These are phyloP conservation scores for Neofelis nebulosa DNA, from an alignment of 2,113 vertebrate genomes.

Conservation along the genomic window DNA sequence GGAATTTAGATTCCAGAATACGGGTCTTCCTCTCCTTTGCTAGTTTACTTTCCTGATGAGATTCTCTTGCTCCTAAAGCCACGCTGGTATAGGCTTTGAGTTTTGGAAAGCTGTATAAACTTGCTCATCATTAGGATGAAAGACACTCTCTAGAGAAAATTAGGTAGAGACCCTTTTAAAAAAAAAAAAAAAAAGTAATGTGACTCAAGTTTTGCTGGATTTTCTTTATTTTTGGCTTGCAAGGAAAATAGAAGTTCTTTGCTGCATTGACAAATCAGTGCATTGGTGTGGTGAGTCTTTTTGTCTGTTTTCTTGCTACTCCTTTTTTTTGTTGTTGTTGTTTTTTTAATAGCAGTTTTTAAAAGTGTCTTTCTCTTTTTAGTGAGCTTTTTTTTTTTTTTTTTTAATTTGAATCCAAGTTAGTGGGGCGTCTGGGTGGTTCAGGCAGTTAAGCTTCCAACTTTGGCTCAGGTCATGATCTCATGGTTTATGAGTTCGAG, in stretches of 20 bases:
- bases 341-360: neutral
- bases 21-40: neutral
- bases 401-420: no score
- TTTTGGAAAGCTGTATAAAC: constrained; percentile 49
- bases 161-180: neutral
- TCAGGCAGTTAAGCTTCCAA: no score
- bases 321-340: neutral
- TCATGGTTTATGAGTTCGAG: no score
- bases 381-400: no score
- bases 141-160: constrained; percentile 10
- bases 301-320: neutral
- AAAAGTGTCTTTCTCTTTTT: no score
- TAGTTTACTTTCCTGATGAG: neutral
- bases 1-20: neutral
- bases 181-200: neutral
- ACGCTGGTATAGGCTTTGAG: neutral
- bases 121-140: constrained; percentile 53
- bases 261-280: constrained; percentile 57
- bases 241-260: neutral
- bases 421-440: no score
- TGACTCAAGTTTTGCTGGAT: constrained; percentile 28
- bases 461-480: no score
- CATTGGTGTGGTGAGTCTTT: neutral
- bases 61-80: constrained; percentile 59
- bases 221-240: neutral